Evolutionary conservation across 1,140 invertebrate species (phyloP).

Genomic region (Pissodes strobi): DNA sequence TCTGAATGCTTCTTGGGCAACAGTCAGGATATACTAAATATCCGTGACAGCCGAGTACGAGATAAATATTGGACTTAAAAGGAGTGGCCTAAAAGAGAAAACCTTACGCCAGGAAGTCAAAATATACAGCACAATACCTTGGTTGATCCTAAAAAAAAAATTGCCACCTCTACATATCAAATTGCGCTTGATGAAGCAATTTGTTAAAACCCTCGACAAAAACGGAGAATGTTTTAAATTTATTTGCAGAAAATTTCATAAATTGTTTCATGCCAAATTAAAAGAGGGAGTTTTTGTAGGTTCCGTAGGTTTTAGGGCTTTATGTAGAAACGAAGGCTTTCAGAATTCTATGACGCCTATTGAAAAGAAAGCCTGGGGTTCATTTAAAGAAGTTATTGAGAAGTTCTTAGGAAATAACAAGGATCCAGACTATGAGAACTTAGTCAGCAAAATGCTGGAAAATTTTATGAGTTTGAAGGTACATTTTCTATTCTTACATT

Average conservation of each 20-base stretch:
- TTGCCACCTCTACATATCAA: slow-evolving; percentile 49
- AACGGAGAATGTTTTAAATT: too few species aligned
- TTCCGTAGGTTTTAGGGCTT: slow-evolving; percentile 39
- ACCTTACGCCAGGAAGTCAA: slow-evolving; percentile 40
- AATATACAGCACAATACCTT: slow-evolving; percentile 49
- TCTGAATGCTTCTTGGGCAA: too few species aligned
- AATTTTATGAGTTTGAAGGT: slow-evolving; percentile 8
- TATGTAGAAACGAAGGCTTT: slow-evolving; percentile 36
- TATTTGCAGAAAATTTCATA: slow-evolving; percentile 42
- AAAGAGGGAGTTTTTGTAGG: slow-evolving; percentile 47
- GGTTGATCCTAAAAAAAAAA: slow-evolving; percentile 45
- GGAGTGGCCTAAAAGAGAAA: slow-evolving; percentile 45
- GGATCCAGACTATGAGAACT: too few species aligned
- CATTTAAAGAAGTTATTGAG: too few species aligned
- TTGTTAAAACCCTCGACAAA: too few species aligned
- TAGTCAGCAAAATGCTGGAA: slow-evolving; percentile 30
- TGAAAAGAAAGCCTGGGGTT: slow-evolving; percentile 26
- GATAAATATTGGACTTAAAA: slow-evolving; percentile 46
- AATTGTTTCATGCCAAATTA: too few species aligned
- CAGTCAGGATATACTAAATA: too few species aligned
- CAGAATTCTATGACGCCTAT: too few species aligned
- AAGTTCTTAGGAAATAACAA: too few species aligned
- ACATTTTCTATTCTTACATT: slow-evolving; percentile 6
- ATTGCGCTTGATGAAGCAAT: too few species aligned
- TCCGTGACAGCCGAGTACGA: slow-evolving; percentile 54